Base-by-base conservation (phyloP, 2,113 vertebrate species). In the Microtus oregoni region DNA sequence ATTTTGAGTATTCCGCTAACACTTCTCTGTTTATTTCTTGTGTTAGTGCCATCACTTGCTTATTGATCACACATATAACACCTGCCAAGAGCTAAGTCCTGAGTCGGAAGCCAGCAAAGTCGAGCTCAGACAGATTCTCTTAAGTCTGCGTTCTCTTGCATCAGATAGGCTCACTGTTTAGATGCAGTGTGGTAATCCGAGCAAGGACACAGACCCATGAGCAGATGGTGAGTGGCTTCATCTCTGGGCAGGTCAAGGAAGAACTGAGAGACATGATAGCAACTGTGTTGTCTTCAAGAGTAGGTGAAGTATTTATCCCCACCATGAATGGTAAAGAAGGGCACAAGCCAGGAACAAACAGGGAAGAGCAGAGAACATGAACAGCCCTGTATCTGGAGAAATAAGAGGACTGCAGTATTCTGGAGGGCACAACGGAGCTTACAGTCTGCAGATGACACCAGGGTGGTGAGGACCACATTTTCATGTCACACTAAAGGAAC, bases 1-100 rank as follows among this genome's bases (percentile, higher is more conserved):
- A 67, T 67, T 94, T 89, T 94, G 24, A 93, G 61, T 87, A 75
- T 26, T 70, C 76, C 26, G 26, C 26, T 94, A 12, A 65, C 24
- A 68, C 11, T 6, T 55, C 38, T 4, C 12, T n/a, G 26, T 90
- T 77, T 35, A 19, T 47, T 81, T 87, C 35, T 24, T 35, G 2
- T 58, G 32, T 82, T 47, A 58, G 12, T 79, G 55, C 26, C 70
- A 5, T 65, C 14, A 32, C 20, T 94, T 41, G 13, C 22, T 68
- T 78, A 41, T 15, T 81, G 24, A 68, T 5, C 17, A 92, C 44
- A 72, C 44, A 55, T 2, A 5, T 38, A 68, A 32, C 30, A 91
- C 28, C 38, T 75, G 28, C 5, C 13, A 30, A 47, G 22, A 91
- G 11, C 17, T 44, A n/a, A 5, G 10, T 70, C 11, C 55, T 8